phyloP scores from a whole-genome alignment of 2,113 vertebrate species.

The Gambusia holbrooki region DNA sequence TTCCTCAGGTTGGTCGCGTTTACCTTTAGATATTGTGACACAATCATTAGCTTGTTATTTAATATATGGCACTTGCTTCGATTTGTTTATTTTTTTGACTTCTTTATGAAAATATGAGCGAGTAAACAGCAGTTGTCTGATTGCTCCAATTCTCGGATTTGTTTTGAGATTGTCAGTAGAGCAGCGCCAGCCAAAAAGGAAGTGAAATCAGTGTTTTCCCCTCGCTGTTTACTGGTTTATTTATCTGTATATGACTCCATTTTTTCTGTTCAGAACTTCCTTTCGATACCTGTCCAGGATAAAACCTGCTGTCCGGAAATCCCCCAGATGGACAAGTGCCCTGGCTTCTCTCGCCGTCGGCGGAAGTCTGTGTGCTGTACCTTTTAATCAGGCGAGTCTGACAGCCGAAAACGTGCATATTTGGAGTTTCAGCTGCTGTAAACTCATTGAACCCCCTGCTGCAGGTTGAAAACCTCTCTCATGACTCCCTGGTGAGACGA shows the following conservation, averaged over 20 bases:
- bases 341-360: conserved; percentile 52
- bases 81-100: neutral
- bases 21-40: neutral
- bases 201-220: neutral
- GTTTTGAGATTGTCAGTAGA: neutral
- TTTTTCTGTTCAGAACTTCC: conserved; percentile 39
- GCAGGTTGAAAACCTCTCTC: conserved; percentile 76
- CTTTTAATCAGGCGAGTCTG: conserved; percentile 73
- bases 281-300: conserved; percentile 40
- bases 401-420: neutral
- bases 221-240: neutral
- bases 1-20: conserved; percentile 67
- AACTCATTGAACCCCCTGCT: neutral
- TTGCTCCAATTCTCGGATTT: neutral
- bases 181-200: neutral
- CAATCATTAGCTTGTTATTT: neutral
- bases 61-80: neutral
- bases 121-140: neutral
- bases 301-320: conserved; percentile 29
- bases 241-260: too few species aligned
- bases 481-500: conserved; percentile 78
- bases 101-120: neutral
- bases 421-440: neutral
- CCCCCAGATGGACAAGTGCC: conserved; percentile 39
- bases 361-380: conserved; percentile 72